Percentiles rank a stretch among this genome's conserved stretches.
These are phyloP conservation scores for Drosophila sechellia DNA, from an alignment of 1,140 invertebrate species.

Conservation along the genomic window DNA sequence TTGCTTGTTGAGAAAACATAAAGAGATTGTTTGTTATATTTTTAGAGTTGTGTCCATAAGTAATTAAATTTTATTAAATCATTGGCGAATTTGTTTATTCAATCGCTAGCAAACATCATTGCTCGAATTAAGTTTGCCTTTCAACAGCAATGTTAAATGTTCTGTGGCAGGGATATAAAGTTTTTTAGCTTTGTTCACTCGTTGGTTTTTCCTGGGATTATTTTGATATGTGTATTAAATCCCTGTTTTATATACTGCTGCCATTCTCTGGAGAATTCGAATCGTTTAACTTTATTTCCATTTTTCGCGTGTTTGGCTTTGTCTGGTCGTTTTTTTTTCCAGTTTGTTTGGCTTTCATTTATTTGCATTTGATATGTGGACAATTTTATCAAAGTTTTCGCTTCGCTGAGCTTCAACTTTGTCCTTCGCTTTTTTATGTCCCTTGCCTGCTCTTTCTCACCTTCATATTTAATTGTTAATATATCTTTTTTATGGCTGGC, in stretches of 20 bases:
- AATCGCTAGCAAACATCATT: background rate
- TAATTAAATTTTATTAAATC: background rate
- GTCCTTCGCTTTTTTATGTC: background rate
- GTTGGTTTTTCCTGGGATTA: constrained; percentile 7
- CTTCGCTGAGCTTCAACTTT: constrained; percentile 40
- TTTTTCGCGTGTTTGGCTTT: constrained; percentile 26
- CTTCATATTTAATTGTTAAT: constrained; percentile 40
- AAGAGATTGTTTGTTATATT: background rate
- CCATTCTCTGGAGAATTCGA: constrained; percentile 23
- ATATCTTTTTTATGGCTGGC: background rate
- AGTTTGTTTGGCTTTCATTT: constrained; percentile 23
- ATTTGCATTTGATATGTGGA: constrained; percentile 31
- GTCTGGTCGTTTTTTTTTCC: constrained; percentile 10
- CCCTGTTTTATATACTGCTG: constrained; percentile 20
- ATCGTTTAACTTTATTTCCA: constrained; percentile 31
- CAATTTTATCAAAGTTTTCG: constrained; percentile 55
- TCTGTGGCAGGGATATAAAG: constrained; percentile 3
- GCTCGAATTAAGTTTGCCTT: no score
- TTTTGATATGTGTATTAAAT: constrained; percentile 23
- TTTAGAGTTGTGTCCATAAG: background rate
- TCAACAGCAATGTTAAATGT: background rate
- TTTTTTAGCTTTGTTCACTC: background rate
- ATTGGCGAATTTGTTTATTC: background rate
- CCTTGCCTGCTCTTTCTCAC: constrained; percentile 9
- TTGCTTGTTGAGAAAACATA: background rate